Evolutionary conservation across 2,113 vertebrate species (phyloP), one percentile per base, ranked within the genome.

Genomic region (Tyto alba): DNA sequence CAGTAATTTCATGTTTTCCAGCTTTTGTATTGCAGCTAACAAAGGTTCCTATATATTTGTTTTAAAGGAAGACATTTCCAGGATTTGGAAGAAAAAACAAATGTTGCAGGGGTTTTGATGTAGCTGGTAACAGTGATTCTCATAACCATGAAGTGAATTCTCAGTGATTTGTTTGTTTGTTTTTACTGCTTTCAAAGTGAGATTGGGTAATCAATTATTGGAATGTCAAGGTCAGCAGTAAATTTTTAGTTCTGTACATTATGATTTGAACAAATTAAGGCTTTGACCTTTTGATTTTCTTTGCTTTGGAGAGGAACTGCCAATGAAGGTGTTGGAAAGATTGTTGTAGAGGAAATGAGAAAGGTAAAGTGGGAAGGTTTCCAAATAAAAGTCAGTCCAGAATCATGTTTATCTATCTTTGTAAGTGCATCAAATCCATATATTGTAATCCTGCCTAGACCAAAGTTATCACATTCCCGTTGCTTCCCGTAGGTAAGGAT

Each of bases 221-320:
- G 56, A 50, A 17, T 45, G 73, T 78, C 80, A 63, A 60, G 47
- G 62, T 68, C 43, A 75, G 48, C 69, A 27, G 56, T 78, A 26
- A 5, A 3, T 48, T 85, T 85, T 75, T 30, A 77, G 77, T 88
- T 4, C 3, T n/a, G 23, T 40, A 29, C 26, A 1, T 60, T 76
- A 56, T 43, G 80, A 91, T 91, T 91, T 89, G 60, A 76, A 81
- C 66, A 89, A 88, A 91, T 75, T 52, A 82, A 72, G 85, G 69
- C 77, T 87, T n/a, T 92, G 91, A 90, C 88, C 88, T 94, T 88
- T 91, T 71, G 50, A 32, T 87, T 90, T 89, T 41, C 74, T 55
- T 66, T 62, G 36, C 67, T 92, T 67, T 2, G 7, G 75, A 79
- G 38, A 27, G 11, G 40, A 11, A 45, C 85, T 95, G 77, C 66